Percentiles rank a stretch among this genome's conserved stretches.
phyloP scores from a whole-genome alignment of 1,140 invertebrate genomes.

The Apis mellifera region Amel_HAv3.1 CM009933.2:8128501-8129000 shows the following conservation, averaged over 20 bases:
- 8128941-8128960: slow-evolving; percentile 69
- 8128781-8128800: slow-evolving; percentile 93
- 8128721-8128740: neutral
- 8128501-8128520: slow-evolving; percentile 99
- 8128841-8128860: slow-evolving; percentile 97
- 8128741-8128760: slow-evolving; percentile 88
- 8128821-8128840: slow-evolving; percentile 97
- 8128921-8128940: slow-evolving; percentile 68
- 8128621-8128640: slow-evolving; percentile 98
- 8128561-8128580: slow-evolving; percentile 99
- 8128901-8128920: slow-evolving; percentile 79
- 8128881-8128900: slow-evolving; percentile 72
- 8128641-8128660: slow-evolving; percentile 98
- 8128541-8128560: slow-evolving; percentile 99
- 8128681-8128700: slow-evolving; percentile 82
- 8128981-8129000: slow-evolving; percentile 88
- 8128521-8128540: slow-evolving; percentile 99
- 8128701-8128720: neutral
- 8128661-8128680: slow-evolving; percentile 97
- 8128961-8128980: slow-evolving; percentile 81
- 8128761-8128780: slow-evolving; percentile 94
- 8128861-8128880: slow-evolving; percentile 86
- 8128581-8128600: slow-evolving; percentile 99
- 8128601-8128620: slow-evolving; percentile 99
- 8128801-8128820: slow-evolving; percentile 94